Evolutionary conservation across 2,888 invertebrate species (phyloP), one percentile per base, ranked within the genome.

Genomic region (Parascotia fuliginaria): DNA sequence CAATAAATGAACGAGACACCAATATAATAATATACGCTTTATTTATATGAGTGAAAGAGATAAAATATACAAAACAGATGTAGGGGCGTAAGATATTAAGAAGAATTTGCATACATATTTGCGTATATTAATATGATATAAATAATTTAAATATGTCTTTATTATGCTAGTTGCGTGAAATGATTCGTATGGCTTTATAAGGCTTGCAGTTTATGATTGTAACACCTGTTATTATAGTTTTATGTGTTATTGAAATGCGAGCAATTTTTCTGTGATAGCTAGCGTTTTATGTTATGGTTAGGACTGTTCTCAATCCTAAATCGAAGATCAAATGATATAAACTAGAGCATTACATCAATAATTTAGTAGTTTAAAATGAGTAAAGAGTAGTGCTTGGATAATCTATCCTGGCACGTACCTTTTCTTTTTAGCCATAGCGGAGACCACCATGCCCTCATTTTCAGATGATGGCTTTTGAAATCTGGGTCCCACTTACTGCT

Each of bases 111-210:
- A 86, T 85, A 78, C 72, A 74, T 79, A 84, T 85, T 84, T 84
- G 86, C 80, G 84, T 84, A 65, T 77, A 84, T 87, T 87, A 87
- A 84, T 85, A 58, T 61, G 76, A 76, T 77, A 87, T 88, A 82
- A 82, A 85, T 80, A 33, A 42, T 49, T 42, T 74, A 80, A 79
- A 85, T 73, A n/a, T n/a, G 79, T 78, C 79, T 85, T 77, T 71
- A 83, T 77, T 3, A 3, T 7, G 24, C 24, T 24, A 24, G 4
- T 24, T 19, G 4, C 4, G 24, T 7, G 19, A 19, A 19, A 19
- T 5, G 19, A 19, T 38, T 28, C n/a, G 24, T 24, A 12, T 7
- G 54, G 60, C n/a, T 49, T 44, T 58, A 65, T 66, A 48, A 46
- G 43, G 38, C 36, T 56, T 39, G 28, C 41, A 29, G 46, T 65